Conservation (phyloP, 2,888 invertebrate genomes). For the Drosophila robusta region DNA sequence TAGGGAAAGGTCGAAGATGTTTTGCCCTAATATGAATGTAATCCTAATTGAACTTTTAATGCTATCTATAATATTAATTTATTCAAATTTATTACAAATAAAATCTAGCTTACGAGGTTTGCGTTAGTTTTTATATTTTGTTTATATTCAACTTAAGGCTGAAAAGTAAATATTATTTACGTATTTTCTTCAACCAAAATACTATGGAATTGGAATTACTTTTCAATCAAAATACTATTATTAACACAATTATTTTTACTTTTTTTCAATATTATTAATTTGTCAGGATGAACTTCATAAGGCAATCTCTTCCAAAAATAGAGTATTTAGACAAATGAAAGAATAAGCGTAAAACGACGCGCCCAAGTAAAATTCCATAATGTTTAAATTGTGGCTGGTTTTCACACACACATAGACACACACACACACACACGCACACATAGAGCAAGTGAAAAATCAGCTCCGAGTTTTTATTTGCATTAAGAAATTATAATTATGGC, state of each 20-base stretch:
- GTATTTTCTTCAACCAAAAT: too few species aligned
- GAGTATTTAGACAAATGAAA: conserved; percentile 42
- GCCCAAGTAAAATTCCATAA: conserved; percentile 64
- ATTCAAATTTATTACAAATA: too few species aligned
- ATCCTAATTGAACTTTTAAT: not conserved
- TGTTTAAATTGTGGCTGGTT: conserved; percentile 71
- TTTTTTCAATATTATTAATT: too few species aligned
- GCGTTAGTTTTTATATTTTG: too few species aligned
- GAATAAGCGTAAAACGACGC: conserved; percentile 44
- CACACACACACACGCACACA: conserved; percentile 1
- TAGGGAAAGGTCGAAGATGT: not conserved
- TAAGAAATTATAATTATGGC: conserved; percentile 81
- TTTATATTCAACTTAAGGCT: too few species aligned
- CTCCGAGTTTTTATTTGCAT: conserved; percentile 77
- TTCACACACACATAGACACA: conserved; percentile 2
- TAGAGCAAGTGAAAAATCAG: conserved; percentile 60
- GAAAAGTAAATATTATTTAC: too few species aligned
- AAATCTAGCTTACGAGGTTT: too few species aligned
- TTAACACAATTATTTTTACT: too few species aligned
- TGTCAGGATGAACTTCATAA: too few species aligned
- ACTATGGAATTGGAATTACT: too few species aligned
- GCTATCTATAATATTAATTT: not conserved
- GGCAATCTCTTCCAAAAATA: not conserved
- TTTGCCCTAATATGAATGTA: not conserved
- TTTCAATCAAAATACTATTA: too few species aligned